phyloP scores from a whole-genome alignment of 2,113 vertebrate genomes.

The Oreochromis niloticus region DNA sequence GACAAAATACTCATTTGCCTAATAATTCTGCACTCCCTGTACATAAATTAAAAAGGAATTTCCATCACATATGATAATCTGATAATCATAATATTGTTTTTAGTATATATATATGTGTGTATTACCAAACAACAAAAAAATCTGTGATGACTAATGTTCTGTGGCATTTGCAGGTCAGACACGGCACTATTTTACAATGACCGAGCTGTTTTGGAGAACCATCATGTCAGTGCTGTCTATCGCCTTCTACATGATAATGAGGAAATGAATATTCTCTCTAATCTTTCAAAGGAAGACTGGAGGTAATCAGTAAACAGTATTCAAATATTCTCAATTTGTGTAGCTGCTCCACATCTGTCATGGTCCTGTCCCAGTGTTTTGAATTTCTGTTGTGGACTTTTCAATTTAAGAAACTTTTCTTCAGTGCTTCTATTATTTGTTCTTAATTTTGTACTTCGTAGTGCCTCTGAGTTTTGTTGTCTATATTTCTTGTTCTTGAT shows the following conservation, averaged over 20 bases:
- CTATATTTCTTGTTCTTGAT: background rate
- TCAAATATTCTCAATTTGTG: background rate
- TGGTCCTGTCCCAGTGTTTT: background rate
- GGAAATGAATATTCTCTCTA: slow-evolving; percentile 90
- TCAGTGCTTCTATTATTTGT: background rate
- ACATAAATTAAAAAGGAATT: background rate
- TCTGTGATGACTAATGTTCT: background rate
- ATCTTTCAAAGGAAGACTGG: slow-evolving; percentile 95
- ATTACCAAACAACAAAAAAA: background rate
- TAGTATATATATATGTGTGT: background rate
- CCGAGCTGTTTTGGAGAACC: slow-evolving; percentile 89
- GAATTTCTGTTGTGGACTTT: background rate
- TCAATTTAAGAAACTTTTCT: background rate
- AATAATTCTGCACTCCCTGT: too few relatives aligned
- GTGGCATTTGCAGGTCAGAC: slow-evolving; percentile 77
- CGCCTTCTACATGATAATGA: slow-evolving; percentile 89
- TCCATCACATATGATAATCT: background rate
- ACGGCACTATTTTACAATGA: slow-evolving; percentile 93
- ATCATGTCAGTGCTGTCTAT: slow-evolving; percentile 89
- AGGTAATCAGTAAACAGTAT: slow-evolving; percentile 72
- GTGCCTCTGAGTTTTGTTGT: background rate
- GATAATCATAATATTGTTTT: background rate
- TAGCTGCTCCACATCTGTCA: background rate
- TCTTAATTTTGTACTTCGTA: background rate
- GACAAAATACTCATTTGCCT: too few relatives aligned